Base-by-base conservation (phyloP, 1,140 invertebrate genomes). In the Aporrectodea caliginosa region DNA sequence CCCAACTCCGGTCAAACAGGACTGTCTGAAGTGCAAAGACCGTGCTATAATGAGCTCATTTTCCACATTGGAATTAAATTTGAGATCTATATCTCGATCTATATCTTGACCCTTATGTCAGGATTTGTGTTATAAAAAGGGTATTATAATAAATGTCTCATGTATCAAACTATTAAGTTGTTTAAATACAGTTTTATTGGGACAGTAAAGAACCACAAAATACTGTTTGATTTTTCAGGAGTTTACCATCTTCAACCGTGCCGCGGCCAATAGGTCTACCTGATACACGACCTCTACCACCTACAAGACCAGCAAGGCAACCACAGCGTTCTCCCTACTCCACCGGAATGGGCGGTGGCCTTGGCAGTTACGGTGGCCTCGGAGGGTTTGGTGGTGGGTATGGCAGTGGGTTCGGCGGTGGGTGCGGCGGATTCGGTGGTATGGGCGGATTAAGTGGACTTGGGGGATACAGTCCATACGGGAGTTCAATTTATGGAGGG, bases 391-490 rank as follows among this genome's bases (percentile, higher is more conserved):
- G 75, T 16, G 80, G 80, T 77, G 75, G 78, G 16, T 71, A 16
- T 14, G 77, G 77, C 75, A 78, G 80, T n/a, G 82, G 79, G 75
- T 80, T 82, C 32, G 78, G 82, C 31, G 82, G 84, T 32, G 82
- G 81, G 71, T 83, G 83, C 79, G 80, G 86, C 79, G 83, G 83
- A 14, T 80, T 83, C 30, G 88, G 87, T 80, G 83, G 86, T 69
- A 85, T 84, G 78, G 84, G 85, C 29, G 83, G 84, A 32, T 86
- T 83, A 80, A 86, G 83, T 75, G 82, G 84, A 73, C 79, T 84
- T 35, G 85, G 82, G 75, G 83, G 84, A 71, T 86, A 85, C 71
- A 86, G 86, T 31, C 86, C 85, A 84, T 84, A 81, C 78, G 82
- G 35, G n/a, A 84, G 85, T 58, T 85, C 83, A 0, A 35, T 22